Base-by-base conservation (phyloP, 2,888 invertebrate species). In the Drosophila anomalata region DNA sequence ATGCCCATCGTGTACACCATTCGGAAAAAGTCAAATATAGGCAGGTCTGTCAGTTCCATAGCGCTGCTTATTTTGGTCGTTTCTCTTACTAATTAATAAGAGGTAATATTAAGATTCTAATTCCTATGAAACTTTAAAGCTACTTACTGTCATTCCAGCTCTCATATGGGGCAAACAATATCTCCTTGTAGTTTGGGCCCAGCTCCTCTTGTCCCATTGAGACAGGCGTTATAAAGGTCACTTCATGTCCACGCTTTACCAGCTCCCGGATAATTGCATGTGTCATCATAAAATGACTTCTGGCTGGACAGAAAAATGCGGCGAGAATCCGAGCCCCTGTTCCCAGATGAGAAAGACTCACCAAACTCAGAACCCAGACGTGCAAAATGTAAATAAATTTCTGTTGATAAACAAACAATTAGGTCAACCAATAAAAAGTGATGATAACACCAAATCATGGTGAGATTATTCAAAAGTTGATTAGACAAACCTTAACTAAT, bases 271-370 rank as follows among this genome's bases (percentile, higher is more conserved):
- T 87, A 4, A 93, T 59, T 0, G 89, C 80, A 50, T 92, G 89
- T n/a, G 90, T 90, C 89, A 93, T 92, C 56, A 91, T 89, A 33
- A 91, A 92, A 58, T 93, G 93, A 41, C 93, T 93, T 41, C 87
- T 91, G 0, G 81, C 91, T 0, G 90, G 90, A 26, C 92, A 90
- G 0, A 92, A 89, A 57, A 92, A 92, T 0, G 92, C 39, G 0
- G 90, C 92, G 9, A 93, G 71, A 12, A 93, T 92, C 12, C 91
- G 84, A 0, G 91, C 86, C 8, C 78, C 67, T 4, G 76, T 62
- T 20, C 1, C 58, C 72, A 5, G 60, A 0, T 9, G 48, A 31
- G 72, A 0, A 2, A 84, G 20, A 1, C 74, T 68, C 50, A 80
- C 47, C 14, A 80, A 31, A 17, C 51, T 46, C 1, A 85, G 29